Conservation (phyloP, 2,113 vertebrate genomes). For the Nothoprocta perdicaria region DNA sequence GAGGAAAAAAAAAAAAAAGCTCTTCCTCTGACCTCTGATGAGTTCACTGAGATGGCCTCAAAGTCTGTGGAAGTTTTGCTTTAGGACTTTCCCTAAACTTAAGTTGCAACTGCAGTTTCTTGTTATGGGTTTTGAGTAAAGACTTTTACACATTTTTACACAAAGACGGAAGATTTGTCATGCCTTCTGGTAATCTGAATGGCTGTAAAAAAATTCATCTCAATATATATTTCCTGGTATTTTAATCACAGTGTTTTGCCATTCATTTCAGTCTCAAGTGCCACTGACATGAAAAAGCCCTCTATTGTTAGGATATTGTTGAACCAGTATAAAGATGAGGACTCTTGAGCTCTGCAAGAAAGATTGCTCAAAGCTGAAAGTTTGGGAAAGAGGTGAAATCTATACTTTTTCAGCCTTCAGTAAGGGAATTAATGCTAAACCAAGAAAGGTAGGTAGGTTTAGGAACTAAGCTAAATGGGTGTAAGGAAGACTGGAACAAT, state of each 20-base stretch:
- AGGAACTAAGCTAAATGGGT: not conserved
- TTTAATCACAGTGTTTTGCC: slow-evolving; percentile 35
- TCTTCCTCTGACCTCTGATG: not conserved
- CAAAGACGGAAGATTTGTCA: not conserved
- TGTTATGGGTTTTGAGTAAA: not conserved
- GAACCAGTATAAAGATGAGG: slow-evolving; percentile 14
- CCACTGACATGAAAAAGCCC: not conserved
- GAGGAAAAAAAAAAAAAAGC: not conserved
- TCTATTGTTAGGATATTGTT: not conserved
- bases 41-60: not conserved
- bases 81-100: not conserved
- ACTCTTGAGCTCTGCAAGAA: not conserved
- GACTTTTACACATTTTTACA: not conserved
- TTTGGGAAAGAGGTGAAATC: slow-evolving; percentile 15
- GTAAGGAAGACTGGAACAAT: not conserved
- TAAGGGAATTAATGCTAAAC: slow-evolving; percentile 1
- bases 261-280: slow-evolving; percentile 21
- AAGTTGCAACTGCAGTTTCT: not conserved
- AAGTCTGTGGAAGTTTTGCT: not conserved
- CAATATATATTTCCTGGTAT: not conserved
- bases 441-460: not conserved
- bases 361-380: not conserved
- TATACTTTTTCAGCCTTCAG: not conserved
- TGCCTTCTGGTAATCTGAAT: not conserved
- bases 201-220: not conserved